Evolutionary conservation across 2,797 vertebrate genomes (phyloP), one percentile per base, ranked within the genome.

Genomic region (Sebastes hopkinsi): DNA sequence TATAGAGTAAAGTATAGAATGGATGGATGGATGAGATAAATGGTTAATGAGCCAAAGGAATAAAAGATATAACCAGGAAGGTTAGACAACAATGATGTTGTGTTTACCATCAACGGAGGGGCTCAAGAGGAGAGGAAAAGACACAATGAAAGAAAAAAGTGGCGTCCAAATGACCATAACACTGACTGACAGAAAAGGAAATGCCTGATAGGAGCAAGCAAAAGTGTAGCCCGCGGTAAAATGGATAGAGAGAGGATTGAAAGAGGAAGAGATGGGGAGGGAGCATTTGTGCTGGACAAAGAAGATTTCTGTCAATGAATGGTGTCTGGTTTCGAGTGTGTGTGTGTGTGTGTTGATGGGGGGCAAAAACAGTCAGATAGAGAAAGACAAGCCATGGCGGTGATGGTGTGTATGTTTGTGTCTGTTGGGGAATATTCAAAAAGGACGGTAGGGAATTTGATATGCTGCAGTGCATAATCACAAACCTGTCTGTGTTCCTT

Each of bases 261-360:
- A 67, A 66, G 67, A 80, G 74, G 50, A 84, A 79, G 75, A 71
- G 70, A 79, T 75, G 69, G 59, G 73, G 80, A 75, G 75, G 83
- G 74, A 65, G 81, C 46, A 71, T 92, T 89, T 90, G 79, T 85
- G 58, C 75, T 74, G 70, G 72, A 95, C 94, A 95, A 95, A 95
- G 93, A 87, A 71, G 83, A 92, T 94, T 91, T 94, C 88, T 92
- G 91, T 95, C 90, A 88, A 84, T 87, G 83, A 77, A 72, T 30
- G 82, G 92, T 92, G 88, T 94, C 90, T 94, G 88, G 88, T 94
- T 92, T 90, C 87, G 3, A 74, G 69, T 83, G 70, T 62, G 27
- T 82, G 55, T 72, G 73, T 60, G 52, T 71, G 68, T 77, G 54
- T 82, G 71, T 69, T 68, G 32, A 42, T 77, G 59, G 64, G 36